These are phyloP conservation scores for Tachysurus vachellii DNA, from an alignment of 2,113 vertebrate species.

Conservation along the genomic window DNA sequence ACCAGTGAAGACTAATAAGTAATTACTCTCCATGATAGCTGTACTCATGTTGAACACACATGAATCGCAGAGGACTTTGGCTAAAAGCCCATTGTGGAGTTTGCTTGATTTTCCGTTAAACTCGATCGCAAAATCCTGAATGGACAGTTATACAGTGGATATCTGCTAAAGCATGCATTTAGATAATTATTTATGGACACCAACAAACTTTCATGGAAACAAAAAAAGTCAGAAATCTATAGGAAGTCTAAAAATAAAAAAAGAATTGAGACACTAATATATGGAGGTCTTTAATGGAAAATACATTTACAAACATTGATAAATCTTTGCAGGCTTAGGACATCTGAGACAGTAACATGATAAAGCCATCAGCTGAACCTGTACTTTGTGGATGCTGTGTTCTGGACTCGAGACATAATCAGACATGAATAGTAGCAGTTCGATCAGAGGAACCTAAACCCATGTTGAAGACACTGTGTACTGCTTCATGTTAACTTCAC, in stretches of 20 bases:
- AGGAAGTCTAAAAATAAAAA: neutral
- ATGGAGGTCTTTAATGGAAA: constrained; percentile 24
- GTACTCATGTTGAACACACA: no score
- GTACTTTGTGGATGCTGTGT: neutral
- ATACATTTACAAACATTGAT: neutral
- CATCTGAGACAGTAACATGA: neutral
- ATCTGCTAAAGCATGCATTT: neutral
- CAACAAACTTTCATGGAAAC: neutral
- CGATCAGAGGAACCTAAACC: neutral
- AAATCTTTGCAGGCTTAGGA: neutral
- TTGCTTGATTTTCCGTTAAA: no score
- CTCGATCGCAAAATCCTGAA: no score
- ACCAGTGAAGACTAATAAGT: no score
- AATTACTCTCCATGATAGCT: no score
- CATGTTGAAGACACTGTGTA: neutral
- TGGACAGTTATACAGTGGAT: neutral
- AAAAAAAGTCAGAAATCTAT: neutral
- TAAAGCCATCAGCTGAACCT: neutral
- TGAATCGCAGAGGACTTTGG: no score
- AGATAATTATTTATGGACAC: neutral
- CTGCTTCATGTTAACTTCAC: constrained; percentile 17
- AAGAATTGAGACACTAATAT: neutral
- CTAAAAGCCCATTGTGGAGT: no score
- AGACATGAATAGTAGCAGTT: neutral
- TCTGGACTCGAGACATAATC: neutral